Evolutionary conservation across 30 jellyfish, hydroid and myxozoan species (phyloP), one percentile per base, ranked within the genome.

Genomic region (Turritopsis dohrnii): DNA sequence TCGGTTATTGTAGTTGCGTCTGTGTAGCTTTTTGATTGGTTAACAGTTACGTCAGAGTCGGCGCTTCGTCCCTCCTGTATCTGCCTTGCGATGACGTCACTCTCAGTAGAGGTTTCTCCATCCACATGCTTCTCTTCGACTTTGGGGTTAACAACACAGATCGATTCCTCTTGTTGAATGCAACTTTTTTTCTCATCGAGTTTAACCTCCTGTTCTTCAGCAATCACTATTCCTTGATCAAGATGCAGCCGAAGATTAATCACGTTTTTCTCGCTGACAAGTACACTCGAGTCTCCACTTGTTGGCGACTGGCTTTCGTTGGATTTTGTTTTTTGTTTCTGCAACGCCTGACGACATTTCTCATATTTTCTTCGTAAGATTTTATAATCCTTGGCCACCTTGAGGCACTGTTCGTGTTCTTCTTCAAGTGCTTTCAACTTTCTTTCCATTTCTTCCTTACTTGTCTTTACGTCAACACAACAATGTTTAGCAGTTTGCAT

Each of bases 231-330:
- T 41, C 30, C 77, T 27, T 1, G 28, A 19, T 69, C 77, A 19
- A 69, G 31, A 69, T 69, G 77, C 16, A 69, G 17, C 19, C 30
- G 77, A 23, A 69, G 77, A 69, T 69, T 69, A 21, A 69, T 69
- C 9, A 69, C 30, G 77, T 69, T 23, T 27, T 69, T 69, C 16
- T 69, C 77, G 28, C 31, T n/a, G 77, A 0, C 8, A 69, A 27
- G 22, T 69, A 69, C 77, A 69, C 30, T 69, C 30, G 77, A 16
- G 16, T 69, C 77, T 1, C 31, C 16, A 23, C 16, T 21, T 21
- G 29, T 3, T 3, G 76, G 76, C 16, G 8, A 16, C 17, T 69
- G 28, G 9, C 19, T 9, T 27, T 69, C 77, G 31, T n/a, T 69
- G 9, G 30, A 8, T 27, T 69, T 69, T 69, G 9, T 21, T 69